A percentile compares a stretch with the other conserved stretches of the same genome.
phyloP scores from a whole-genome alignment of 2,888 invertebrate species.

The Latrodectus elegans region DNA sequence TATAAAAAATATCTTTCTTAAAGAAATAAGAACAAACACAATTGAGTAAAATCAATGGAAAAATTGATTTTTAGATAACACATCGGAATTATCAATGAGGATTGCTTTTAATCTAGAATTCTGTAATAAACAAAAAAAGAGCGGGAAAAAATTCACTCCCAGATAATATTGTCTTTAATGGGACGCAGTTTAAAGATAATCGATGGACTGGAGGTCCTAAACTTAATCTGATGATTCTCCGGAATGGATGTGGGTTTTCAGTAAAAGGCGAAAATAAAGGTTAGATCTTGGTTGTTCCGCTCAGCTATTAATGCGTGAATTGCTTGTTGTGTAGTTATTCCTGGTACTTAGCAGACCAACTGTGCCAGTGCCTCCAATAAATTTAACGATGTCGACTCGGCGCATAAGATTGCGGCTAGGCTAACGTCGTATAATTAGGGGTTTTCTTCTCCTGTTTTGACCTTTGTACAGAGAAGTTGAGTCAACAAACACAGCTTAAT shows the following conservation, averaged over 20 bases:
- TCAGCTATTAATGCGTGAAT: slow-evolving; percentile 16
- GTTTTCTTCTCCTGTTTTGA: too few species aligned
- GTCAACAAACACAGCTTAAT: too few species aligned
- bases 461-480: too few species aligned
- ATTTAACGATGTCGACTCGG: slow-evolving; percentile 14
- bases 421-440: too few species aligned
- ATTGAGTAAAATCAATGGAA: slow-evolving; percentile 40
- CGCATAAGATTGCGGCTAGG: background rate
- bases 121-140: slow-evolving; percentile 34
- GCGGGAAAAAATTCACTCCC: background rate
- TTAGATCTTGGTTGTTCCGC: slow-evolving; percentile 18
- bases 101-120: background rate
- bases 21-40: slow-evolving; percentile 16
- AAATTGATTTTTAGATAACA: slow-evolving; percentile 36
- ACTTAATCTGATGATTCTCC: slow-evolving; percentile 34
- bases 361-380: background rate
- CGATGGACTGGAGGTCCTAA: slow-evolving; percentile 32
- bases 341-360: background rate
- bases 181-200: slow-evolving; percentile 46
- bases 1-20: background rate
- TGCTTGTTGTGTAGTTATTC: slow-evolving; percentile 9
- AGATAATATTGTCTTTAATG: slow-evolving; percentile 50
- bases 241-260: slow-evolving; percentile 27
- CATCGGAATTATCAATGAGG: slow-evolving; percentile 11
- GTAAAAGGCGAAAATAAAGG: slow-evolving; percentile 42